Conservation (phyloP, 1,140 invertebrate species). For the Papilio machaon region DNA sequence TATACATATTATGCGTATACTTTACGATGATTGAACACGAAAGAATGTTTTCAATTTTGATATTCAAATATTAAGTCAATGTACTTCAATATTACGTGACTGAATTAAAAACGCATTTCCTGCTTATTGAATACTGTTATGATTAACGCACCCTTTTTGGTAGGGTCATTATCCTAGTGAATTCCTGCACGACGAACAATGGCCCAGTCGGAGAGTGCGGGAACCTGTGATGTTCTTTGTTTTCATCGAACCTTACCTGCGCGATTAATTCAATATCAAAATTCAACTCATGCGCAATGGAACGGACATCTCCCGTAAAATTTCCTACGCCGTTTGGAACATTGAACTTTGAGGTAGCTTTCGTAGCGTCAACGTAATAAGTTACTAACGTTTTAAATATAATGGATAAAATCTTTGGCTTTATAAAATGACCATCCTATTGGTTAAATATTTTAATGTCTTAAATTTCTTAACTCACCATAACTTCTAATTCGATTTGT, state of each 20-base stretch:
- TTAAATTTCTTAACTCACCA: no score
- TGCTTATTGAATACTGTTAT: conserved; percentile 70
- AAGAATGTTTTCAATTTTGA: not conserved
- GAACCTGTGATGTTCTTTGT: conserved; percentile 69
- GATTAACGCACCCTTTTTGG: conserved; percentile 64
- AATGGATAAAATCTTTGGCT: conserved; percentile 8
- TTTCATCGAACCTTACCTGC: conserved; percentile 57
- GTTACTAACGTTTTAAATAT: not conserved
- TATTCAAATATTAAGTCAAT: conserved; percentile 51
- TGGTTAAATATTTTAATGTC: no score
- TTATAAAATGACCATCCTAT: no score
- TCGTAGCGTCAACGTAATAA: conserved; percentile 27
- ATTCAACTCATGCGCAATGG: conserved; percentile 68
- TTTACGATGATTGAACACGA: conserved; percentile 35
- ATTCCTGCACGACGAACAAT: conserved; percentile 66
- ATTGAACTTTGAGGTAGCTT: conserved; percentile 61
- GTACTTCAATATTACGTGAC: conserved; percentile 54
- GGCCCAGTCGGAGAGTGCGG: conserved; percentile 62
- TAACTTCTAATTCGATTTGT: no score
- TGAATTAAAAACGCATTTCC: conserved; percentile 61
- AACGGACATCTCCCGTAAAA: conserved; percentile 74
- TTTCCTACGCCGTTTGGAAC: conserved; percentile 67
- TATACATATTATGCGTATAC: not conserved
- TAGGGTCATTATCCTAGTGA: conserved; percentile 71
- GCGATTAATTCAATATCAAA: conserved; percentile 75